These are phyloP conservation scores for Ceyx cyanopectus DNA, from an alignment of 2,113 vertebrate species.

Conservation along the genomic window DNA sequence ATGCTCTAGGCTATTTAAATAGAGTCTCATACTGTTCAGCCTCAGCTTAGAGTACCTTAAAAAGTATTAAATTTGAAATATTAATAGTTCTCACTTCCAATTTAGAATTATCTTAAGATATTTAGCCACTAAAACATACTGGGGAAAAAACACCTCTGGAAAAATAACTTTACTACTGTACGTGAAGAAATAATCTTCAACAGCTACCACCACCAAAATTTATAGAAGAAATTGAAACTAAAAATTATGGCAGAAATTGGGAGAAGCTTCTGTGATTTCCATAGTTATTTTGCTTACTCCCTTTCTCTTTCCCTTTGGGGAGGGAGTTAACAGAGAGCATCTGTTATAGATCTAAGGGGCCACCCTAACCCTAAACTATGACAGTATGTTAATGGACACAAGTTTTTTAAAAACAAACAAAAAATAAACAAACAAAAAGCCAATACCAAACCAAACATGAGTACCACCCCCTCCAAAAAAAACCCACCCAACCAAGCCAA, in stretches of 20 bases:
- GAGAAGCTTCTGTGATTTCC: background rate
- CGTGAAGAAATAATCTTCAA: background rate
- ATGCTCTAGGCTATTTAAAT: background rate
- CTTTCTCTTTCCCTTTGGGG: too few relatives aligned
- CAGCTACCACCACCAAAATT: background rate
- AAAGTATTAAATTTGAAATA: constrained; percentile 10
- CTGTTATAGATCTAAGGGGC: too few relatives aligned
- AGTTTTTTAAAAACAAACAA: background rate
- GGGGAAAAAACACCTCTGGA: background rate
- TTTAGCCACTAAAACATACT: background rate
- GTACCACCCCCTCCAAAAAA: too few relatives aligned
- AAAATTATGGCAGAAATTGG: background rate
- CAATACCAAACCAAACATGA: too few relatives aligned
- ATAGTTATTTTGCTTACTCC: background rate
- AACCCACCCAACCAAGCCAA: too few relatives aligned
- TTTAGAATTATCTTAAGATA: constrained; percentile 5
- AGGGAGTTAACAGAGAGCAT: too few relatives aligned
- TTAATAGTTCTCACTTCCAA: background rate
- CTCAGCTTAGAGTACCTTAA: background rate
- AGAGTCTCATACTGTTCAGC: background rate
- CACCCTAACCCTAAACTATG: too few relatives aligned
- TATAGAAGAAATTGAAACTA: background rate
- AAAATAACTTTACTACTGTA: background rate
- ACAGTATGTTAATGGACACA: background rate
- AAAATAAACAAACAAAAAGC: too few relatives aligned